A percentile compares a stretch with the other conserved stretches of the same genome.
Conservation (phyloP, 2,113 vertebrate genomes). For the Uropsilus gracilis region DNA sequence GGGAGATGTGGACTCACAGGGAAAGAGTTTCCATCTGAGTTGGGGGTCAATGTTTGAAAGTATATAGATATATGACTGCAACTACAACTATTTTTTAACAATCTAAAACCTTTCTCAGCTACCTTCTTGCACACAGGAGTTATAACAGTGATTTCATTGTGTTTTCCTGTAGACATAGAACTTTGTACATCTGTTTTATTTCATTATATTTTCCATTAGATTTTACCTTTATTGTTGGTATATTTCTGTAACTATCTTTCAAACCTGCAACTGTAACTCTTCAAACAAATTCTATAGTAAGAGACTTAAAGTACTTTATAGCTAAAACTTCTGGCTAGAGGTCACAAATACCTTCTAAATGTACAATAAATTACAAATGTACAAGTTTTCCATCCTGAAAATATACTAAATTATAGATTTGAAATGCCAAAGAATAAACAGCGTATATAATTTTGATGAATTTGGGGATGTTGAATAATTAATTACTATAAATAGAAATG, state of each 20-base stretch:
- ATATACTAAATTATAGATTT: constrained; percentile 9
- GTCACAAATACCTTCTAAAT: background rate
- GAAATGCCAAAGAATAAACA: background rate
- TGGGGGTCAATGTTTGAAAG: background rate
- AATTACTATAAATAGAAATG: background rate
- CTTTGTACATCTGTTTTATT: background rate
- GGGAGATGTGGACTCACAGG: background rate
- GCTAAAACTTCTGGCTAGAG: constrained; percentile 8
- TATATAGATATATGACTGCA: background rate
- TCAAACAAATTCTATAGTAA: background rate
- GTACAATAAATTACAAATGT: background rate
- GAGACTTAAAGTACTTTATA: constrained; percentile 4
- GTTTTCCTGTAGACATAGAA: background rate
- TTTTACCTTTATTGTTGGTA: background rate
- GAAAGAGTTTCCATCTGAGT: background rate
- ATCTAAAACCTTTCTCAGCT: background rate
- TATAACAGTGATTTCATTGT: background rate
- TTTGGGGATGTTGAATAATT: background rate
- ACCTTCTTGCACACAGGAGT: background rate
- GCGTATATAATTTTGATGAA: background rate
- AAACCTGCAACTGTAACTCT: background rate
- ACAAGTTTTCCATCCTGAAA: constrained; percentile 33
- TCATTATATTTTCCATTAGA: background rate
- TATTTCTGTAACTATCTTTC: background rate
- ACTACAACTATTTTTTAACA: background rate